Conservation (phyloP, 2,888 invertebrate species). For the Drosophila robusta region DNA sequence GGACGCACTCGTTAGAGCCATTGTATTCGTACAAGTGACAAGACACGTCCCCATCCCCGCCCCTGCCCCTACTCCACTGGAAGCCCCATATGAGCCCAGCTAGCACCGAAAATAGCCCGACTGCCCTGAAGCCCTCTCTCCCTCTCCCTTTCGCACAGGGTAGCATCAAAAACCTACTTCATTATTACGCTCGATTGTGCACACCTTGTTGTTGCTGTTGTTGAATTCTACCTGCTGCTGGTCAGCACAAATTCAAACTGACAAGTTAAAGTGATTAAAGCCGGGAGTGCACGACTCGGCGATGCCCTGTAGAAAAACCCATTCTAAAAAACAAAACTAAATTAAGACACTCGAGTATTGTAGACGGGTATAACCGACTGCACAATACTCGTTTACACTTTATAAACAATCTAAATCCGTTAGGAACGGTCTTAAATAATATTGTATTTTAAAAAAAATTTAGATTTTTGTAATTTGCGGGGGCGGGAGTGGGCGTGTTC, state of each 20-base stretch:
- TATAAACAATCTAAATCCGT: too few species aligned
- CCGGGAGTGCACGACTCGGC: not conserved
- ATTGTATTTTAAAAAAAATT: too few species aligned
- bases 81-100: not conserved
- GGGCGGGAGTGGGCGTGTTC: too few species aligned
- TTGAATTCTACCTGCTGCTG: slow-evolving; percentile 21
- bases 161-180: slow-evolving; percentile 72
- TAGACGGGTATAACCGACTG: too few species aligned
- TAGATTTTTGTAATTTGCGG: too few species aligned
- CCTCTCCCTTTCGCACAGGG: not conserved
- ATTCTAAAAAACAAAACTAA: too few species aligned
- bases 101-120: slow-evolving; percentile 4
- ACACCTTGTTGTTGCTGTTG: slow-evolving; percentile 33
- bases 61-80: slow-evolving; percentile 3
- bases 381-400: too few species aligned
- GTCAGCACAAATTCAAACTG: slow-evolving; percentile 21
- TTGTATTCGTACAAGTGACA: slow-evolving; percentile 43
- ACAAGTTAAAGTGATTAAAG: not conserved
- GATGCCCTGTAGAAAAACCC: too few species aligned
- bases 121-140: not conserved
- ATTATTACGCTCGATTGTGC: slow-evolving; percentile 81
- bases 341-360: too few species aligned
- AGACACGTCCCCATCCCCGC: too few species aligned
- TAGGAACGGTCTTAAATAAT: too few species aligned
- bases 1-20: slow-evolving; percentile 50